phyloP scores from a whole-genome alignment of 2,113 vertebrate species.

The Mustela nigripes region DNA sequence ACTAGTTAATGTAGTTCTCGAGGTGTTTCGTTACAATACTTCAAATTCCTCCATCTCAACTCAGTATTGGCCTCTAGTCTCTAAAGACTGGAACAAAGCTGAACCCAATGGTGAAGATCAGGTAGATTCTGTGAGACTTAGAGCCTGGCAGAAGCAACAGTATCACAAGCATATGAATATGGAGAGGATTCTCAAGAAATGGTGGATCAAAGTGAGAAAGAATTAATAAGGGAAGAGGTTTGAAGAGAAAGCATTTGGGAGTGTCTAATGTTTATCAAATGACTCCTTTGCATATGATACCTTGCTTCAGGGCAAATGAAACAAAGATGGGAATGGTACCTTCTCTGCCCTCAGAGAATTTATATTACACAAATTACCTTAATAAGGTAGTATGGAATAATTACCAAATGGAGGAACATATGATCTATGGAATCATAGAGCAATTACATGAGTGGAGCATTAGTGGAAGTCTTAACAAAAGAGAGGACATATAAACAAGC shows the following conservation, averaged over 20 bases:
- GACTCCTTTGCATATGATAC: neutral
- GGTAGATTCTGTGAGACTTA: neutral
- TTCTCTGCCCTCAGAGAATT: slow-evolving; percentile 10
- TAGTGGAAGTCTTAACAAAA: slow-evolving; percentile 24
- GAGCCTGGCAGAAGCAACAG: neutral
- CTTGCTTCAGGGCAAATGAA: slow-evolving; percentile 21
- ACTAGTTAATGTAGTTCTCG: neutral
- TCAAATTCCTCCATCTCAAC: neutral
- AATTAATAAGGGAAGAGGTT: neutral
- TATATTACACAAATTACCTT: slow-evolving; percentile 45
- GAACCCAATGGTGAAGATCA: neutral
- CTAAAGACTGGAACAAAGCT: neutral
- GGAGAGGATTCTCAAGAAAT: slow-evolving; percentile 23
- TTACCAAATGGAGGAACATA: neutral
- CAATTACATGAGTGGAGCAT: neutral
- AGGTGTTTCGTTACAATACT: neutral
- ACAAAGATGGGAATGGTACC: neutral
- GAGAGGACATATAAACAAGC: neutral
- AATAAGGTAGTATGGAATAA: neutral
- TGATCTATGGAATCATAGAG: neutral
- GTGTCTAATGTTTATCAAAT: slow-evolving; percentile 2
- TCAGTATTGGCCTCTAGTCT: neutral
- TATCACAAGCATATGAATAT: neutral
- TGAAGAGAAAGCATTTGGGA: neutral
- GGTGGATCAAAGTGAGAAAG: neutral